Percentiles rank a stretch among this genome's conserved stretches.
Conservation (phyloP, 2,797 vertebrate genomes). For the Acipenser oxyrinchus region DNA sequence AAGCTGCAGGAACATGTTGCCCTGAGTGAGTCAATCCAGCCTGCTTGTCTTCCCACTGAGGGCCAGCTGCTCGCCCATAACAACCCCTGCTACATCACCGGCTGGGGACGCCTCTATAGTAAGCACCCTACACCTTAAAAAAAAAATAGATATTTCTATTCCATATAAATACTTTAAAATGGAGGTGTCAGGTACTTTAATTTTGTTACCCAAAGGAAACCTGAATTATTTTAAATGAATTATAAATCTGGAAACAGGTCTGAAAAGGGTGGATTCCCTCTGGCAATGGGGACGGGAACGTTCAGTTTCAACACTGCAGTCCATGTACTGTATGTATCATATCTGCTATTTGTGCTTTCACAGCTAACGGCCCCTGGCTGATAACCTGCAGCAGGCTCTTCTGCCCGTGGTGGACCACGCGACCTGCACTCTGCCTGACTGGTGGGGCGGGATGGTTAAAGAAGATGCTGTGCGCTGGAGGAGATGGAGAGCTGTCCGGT, state of each 20-base stretch:
- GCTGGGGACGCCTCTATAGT: conserved; percentile 80
- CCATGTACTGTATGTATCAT: too few relatives aligned
- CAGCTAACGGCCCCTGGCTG: conserved; percentile 72
- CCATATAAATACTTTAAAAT: too few relatives aligned
- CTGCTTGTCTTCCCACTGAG: conserved; percentile 63
- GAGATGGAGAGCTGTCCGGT: conserved; percentile 65
- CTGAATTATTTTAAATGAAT: background rate
- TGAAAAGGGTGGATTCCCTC: background rate
- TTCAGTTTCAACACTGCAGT: too few relatives aligned
- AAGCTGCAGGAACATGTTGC: conserved; percentile 60
- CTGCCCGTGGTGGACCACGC: conserved; percentile 63
- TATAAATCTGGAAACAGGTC: background rate
- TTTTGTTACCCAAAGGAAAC: background rate
- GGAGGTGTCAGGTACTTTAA: background rate
- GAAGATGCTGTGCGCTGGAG: conserved; percentile 80
- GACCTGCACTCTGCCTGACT: conserved; percentile 59
- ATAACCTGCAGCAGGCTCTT: conserved; percentile 75
- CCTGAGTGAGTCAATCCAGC: conserved; percentile 46
- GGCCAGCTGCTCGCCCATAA: conserved; percentile 43
- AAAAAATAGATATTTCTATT: too few relatives aligned
- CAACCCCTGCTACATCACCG: conserved; percentile 72
- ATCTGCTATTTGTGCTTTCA: conserved; percentile 12
- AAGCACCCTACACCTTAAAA: conserved; percentile 23
- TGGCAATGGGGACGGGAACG: background rate
- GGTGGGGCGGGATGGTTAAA: conserved; percentile 71